Evolutionary conservation across 2,113 vertebrate genomes (phyloP).

Genomic region (Promerops cafer): DNA sequence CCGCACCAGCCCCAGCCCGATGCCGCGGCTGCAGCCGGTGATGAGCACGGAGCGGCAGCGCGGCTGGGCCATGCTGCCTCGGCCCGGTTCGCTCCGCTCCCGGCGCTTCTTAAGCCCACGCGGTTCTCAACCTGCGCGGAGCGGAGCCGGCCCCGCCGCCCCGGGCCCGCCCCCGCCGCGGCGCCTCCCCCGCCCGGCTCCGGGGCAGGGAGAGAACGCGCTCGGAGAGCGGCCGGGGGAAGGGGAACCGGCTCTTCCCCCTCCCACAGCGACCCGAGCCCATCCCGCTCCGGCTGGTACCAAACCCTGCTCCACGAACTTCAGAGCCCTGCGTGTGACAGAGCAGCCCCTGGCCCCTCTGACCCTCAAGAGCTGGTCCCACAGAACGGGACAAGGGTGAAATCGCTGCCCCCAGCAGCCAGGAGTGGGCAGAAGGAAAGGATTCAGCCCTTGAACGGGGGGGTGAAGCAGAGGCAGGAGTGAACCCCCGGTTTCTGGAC

Average conservation of each 20-base stretch:
- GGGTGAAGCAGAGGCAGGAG: neutral
- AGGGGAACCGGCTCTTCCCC: neutral
- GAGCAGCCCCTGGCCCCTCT: rapidly evolving
- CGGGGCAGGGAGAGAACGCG: neutral
- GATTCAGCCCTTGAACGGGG: rapidly evolving
- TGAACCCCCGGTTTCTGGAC: rapidly evolving
- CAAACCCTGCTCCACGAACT: rapidly evolving
- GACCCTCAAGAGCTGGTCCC: rapidly evolving
- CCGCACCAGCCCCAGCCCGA: slow-evolving; percentile 74
- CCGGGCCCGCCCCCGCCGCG: neutral
- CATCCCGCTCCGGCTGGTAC: rapidly evolving
- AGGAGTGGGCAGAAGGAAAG: rapidly evolving
- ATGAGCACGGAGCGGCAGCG: slow-evolving; percentile 71
- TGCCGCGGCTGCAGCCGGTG: slow-evolving; percentile 74
- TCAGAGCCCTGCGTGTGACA: rapidly evolving
- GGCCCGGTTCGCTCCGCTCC: neutral
- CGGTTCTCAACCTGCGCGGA: neutral
- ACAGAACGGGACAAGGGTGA: rapidly evolving
- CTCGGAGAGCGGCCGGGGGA: neutral
- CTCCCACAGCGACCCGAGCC: rapidly evolving
- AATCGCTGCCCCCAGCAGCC: rapidly evolving
- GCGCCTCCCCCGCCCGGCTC: neutral
- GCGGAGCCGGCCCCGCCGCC: neutral
- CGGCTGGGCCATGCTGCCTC: slow-evolving; percentile 26
- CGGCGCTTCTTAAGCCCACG: neutral